Base-by-base conservation (phyloP, 2,113 vertebrate genomes). In the Cheilinus undulatus region DNA sequence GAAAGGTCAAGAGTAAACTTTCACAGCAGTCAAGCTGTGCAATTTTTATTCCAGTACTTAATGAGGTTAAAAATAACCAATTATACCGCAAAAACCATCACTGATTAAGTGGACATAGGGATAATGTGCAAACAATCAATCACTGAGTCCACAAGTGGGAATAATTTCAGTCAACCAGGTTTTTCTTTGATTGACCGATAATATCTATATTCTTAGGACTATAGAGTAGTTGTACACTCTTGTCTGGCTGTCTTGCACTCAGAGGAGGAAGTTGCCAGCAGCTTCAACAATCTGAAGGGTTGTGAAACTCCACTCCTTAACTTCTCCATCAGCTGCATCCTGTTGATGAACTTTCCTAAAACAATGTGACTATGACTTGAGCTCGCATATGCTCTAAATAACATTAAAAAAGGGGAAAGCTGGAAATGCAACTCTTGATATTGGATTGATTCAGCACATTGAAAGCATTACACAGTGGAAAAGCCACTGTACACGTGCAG, bases 271-370 rank as follows among this genome's bases (percentile, higher is more conserved):
- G 80, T 89, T 73, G 38, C 24, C 34, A 75, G 62, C 20, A 22
- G 50, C 69, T 78, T 69, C 63, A 68, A 71, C 23, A 80, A 76
- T 56, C 30, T 46, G 20, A 57, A 42, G 46, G 24, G 28, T 79
- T 86, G 74, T 42, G 84, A 82, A 89, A 90, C 74, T 53, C 62
- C 50, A 23, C 56, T 79, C 65, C 53, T 72, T 64, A 22, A 85
- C 83, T 90, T 92, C 89, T 87, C 83, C 83, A 82, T 84, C 27
- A 27, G 78, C 88, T 83, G 73, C 82, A 83, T 92, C 89, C 87
- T 88, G 88, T 88, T 81, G 76, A 86, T 83, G 80, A 80, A 73
- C 76, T 81, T 50, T 78, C 56, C 74, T 64, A 19, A 45, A 76
- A 67, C 79, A 86, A 68, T 42, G 76, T 88, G 88, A 89, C 86